Base-by-base conservation (phyloP, 92 coral and sea anemone species). In the Desmophyllum pertusum region DNA sequence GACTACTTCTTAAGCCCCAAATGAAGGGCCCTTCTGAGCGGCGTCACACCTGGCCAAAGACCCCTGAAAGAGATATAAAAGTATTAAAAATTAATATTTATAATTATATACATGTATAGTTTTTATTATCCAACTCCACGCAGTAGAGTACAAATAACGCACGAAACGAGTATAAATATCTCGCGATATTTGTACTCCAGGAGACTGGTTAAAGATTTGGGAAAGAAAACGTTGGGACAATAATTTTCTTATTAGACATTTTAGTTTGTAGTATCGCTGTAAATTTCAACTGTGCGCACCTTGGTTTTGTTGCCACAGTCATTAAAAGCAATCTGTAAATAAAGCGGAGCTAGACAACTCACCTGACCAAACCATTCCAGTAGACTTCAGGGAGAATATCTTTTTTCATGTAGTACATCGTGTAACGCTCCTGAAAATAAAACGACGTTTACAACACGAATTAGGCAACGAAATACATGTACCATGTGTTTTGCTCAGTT, bases 281-380 rank as follows among this genome's bases (percentile, higher is more conserved):
- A n/a, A n/a, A n/a, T n/a, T n/a, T n/a, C n/a, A n/a, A n/a, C n/a
- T n/a, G n/a, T n/a, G n/a, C n/a, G n/a, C n/a, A n/a, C n/a, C n/a
- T n/a, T n/a, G n/a, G n/a, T n/a, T n/a, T n/a, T n/a, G n/a, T n/a
- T n/a, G n/a, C n/a, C n/a, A n/a, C n/a, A n/a, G n/a, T n/a, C n/a
- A n/a, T n/a, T n/a, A n/a, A n/a, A n/a, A n/a, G 67, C 67, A 6
- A 45, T 6, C 51, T 6, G 51, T 14, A 45, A 45, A 50, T 2
- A 50, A 50, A 5, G 13, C 13, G 13, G 7, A 3, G 14, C 55
- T 13, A 50, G n/a, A 29, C 1, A 23, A 46, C 98, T 87, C 79
- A 96, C 99, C 87, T 92, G 68, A 96, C 91, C 36, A 96, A 86
- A 59, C 98, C 99, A 74, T 88, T 91, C 99, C 99, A 96, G 85